Percentiles rank a stretch among this genome's conserved stretches.
phyloP scores from a whole-genome alignment of 1,140 invertebrate species.

The Drosophila kepulauana region DNA sequence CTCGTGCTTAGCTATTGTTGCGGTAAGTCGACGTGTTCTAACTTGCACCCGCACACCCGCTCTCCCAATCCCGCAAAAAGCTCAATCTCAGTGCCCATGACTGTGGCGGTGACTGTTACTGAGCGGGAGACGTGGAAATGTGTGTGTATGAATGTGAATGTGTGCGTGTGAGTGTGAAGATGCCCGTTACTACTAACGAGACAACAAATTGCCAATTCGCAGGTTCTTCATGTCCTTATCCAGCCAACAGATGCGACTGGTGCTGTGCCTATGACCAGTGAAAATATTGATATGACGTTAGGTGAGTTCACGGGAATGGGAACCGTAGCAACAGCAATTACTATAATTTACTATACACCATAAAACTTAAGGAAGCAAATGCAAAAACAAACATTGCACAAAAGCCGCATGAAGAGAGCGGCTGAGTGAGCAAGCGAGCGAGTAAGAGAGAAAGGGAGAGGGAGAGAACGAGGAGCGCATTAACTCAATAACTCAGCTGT shows the following conservation, averaged over 20 bases:
- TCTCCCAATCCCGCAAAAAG: not conserved
- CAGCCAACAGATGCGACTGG: constrained; percentile 86
- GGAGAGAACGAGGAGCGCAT: not conserved
- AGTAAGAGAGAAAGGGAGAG: too few species aligned
- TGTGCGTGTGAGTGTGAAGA: too few species aligned
- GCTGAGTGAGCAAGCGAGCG: too few species aligned
- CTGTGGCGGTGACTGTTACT: constrained; percentile 9
- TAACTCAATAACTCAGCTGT: constrained; percentile 33
- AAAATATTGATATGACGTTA: constrained; percentile 93
- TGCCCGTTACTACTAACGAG: not conserved
- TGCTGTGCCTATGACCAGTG: constrained; percentile 90
- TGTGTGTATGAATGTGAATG: too few species aligned
- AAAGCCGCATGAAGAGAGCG: constrained; percentile 32
- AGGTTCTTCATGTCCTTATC: constrained; percentile 63
- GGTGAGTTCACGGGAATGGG: constrained; percentile 87
- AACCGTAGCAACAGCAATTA: constrained; percentile 3
- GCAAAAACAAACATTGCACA: constrained; percentile 8
- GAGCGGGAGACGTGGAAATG: constrained; percentile 14
- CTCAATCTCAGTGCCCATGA: not conserved
- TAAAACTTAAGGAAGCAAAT: constrained; percentile 10
- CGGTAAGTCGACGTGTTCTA: constrained; percentile 78
- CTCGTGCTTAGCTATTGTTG: constrained; percentile 66
- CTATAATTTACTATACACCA: not conserved
- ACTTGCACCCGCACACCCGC: constrained; percentile 30
- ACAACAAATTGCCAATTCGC: constrained; percentile 19